Conservation (phyloP, 1,140 invertebrate species). For the Eurosta solidaginis region DNA sequence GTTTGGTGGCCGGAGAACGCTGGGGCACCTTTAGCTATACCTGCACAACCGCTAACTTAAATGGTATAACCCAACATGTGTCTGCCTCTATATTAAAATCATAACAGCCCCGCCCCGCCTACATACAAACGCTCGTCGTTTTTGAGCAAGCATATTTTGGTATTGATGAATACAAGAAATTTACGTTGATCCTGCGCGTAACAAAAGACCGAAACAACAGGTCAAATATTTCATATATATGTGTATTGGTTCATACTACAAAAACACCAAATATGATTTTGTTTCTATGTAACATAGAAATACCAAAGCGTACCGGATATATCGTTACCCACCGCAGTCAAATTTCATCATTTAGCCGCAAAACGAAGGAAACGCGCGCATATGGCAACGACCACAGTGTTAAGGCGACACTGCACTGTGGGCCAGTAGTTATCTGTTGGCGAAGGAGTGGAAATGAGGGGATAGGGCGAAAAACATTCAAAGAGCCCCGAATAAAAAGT, state of each 20-base stretch:
- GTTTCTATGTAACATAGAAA: background rate
- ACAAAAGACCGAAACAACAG: background rate
- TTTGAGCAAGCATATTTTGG: background rate
- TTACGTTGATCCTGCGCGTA: background rate
- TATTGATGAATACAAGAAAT: slow-evolving; percentile 10
- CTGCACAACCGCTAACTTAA: background rate
- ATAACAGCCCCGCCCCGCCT: background rate
- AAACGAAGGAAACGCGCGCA: background rate
- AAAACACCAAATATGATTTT: no score
- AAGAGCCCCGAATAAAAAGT: no score
- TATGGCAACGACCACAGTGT: slow-evolving; percentile 12
- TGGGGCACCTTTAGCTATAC: background rate
- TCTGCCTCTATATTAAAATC: slow-evolving; percentile 20
- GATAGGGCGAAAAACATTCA: no score
- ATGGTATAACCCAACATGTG: no score
- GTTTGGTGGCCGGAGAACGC: background rate
- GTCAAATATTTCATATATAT: background rate
- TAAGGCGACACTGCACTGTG: no score
- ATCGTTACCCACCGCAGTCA: background rate
- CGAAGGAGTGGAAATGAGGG: no score
- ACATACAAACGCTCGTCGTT: background rate
- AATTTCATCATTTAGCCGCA: slow-evolving; percentile 3
- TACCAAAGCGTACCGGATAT: background rate
- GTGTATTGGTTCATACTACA: background rate
- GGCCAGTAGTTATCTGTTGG: no score